A percentile compares a stretch with the other conserved stretches of the same genome.
Conservation (phyloP, 2,113 vertebrate genomes). For the Redunca redunca region DNA sequence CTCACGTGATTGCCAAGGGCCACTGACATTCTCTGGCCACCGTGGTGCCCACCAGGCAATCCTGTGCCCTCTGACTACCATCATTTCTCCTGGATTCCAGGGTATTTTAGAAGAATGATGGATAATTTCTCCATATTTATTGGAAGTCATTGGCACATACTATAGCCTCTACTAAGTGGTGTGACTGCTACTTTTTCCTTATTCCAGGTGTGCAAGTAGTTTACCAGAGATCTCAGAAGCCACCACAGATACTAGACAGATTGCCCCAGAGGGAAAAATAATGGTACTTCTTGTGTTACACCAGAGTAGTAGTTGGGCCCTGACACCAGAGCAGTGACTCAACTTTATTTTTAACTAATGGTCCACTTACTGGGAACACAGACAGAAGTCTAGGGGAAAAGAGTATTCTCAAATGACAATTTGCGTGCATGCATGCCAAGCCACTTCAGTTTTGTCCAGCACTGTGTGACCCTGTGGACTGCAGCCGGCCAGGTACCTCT, state of each 20-base stretch:
- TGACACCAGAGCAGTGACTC: background rate
- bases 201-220: background rate
- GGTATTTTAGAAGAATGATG: background rate
- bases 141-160: background rate
- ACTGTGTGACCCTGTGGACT: background rate
- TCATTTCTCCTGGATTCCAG: background rate
- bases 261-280: background rate
- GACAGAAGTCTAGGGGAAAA: background rate
- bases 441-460: background rate
- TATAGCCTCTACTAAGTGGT: background rate
- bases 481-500: background rate
- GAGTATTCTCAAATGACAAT: background rate
- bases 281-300: background rate
- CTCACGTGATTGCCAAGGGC: too few species aligned
- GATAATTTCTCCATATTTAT: background rate
- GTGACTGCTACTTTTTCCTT: background rate
- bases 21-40: background rate
- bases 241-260: background rate
- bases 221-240: background rate
- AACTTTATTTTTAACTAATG: background rate
- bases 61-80: background rate
- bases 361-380: background rate
- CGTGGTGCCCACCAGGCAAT: background rate
- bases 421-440: fast-evolving
- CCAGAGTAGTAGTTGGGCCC: too few species aligned